Percentiles rank a stretch among this genome's conserved stretches.
These are phyloP conservation scores for Cheilinus undulatus DNA, from an alignment of 2,113 vertebrate species.

Conservation along the genomic window DNA sequence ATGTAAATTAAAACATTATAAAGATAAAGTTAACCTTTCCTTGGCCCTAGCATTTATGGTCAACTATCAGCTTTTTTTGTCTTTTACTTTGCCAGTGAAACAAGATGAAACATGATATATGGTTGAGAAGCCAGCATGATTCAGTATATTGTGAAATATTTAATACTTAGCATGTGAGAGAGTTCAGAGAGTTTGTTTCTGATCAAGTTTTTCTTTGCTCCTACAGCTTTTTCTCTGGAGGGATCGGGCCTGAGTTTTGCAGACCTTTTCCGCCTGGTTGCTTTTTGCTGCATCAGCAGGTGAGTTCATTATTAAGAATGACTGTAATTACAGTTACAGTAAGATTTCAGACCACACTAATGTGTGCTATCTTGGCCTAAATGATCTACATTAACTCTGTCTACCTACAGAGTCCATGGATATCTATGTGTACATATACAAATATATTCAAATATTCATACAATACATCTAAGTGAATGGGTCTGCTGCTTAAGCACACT, in stretches of 20 bases:
- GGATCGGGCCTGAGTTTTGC: constrained; percentile 96
- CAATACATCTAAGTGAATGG: too few species aligned
- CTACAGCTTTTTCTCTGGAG: constrained; percentile 92
- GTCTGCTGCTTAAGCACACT: too few species aligned
- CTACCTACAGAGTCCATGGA: too few species aligned
- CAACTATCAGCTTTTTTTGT: neutral
- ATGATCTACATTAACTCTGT: too few species aligned
- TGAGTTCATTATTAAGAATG: constrained; percentile 70
- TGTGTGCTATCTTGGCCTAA: too few species aligned
- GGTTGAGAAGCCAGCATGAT: neutral
- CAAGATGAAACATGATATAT: neutral
- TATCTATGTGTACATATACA: too few species aligned
- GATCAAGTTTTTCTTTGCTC: constrained; percentile 42
- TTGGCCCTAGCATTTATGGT: neutral
- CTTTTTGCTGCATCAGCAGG: constrained; percentile 99
- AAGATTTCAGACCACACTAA: neutral
- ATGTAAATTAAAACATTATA: neutral
- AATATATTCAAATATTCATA: too few species aligned
- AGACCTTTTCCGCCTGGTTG: constrained; percentile 94
- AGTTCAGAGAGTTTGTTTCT: neutral
- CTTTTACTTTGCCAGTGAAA: neutral
- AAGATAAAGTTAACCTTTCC: too few species aligned
- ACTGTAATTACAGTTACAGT: neutral
- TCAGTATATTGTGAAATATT: neutral
- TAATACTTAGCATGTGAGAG: too few species aligned